Base-by-base conservation (phyloP, 2,888 invertebrate species). In the Nephrocerus scutellatus region DNA sequence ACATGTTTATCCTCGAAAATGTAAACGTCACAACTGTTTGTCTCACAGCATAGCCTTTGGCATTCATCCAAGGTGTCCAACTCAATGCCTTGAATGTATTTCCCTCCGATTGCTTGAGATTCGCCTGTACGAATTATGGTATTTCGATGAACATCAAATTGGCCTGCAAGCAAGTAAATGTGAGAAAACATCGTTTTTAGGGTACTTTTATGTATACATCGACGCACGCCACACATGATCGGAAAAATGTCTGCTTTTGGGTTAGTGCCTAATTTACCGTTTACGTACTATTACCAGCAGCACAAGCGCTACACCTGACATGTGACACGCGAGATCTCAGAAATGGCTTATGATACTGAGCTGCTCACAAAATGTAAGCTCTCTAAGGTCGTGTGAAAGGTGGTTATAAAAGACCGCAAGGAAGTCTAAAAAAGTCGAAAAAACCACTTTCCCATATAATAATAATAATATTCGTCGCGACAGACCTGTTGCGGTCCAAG, bases 51-150 rank as follows among this genome's bases (percentile, higher is more conserved):
- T 47, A 88, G 75, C 35, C 82, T 75, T 57, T 89, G 74, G 62
- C 92, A 92, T 62, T 90, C 88, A 54, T 80, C 77, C 50, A 84
- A 76, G 36, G 84, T 77, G 51, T 82, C 80, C 57, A 90, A 73
- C 65, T 89, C 88, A 47, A 84, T 77, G 64, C 88, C 89, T 60
- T 84, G 87, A 31, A 92, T 71, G 70, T 86, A 91, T 60, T 84
- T 83, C 36, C 91, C 92, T 36, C 92, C 91, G 76, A 89, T 80
- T 35, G 81, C 80, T 57, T 82, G 79, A 1, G 91, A 91, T 66
- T 91, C 91, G 59, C 87, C 84, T 2, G 90, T 89, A 57, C 88
- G 76, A 59, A 92, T 92, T 56, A 92, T 92, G 64, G 88, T 89
- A 68, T 89, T 86, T 56, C 76, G 77, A 68, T 87, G 87, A 49